phyloP scores from a whole-genome alignment of 2,888 invertebrate species.

The Microplitis deprimator region DNA sequence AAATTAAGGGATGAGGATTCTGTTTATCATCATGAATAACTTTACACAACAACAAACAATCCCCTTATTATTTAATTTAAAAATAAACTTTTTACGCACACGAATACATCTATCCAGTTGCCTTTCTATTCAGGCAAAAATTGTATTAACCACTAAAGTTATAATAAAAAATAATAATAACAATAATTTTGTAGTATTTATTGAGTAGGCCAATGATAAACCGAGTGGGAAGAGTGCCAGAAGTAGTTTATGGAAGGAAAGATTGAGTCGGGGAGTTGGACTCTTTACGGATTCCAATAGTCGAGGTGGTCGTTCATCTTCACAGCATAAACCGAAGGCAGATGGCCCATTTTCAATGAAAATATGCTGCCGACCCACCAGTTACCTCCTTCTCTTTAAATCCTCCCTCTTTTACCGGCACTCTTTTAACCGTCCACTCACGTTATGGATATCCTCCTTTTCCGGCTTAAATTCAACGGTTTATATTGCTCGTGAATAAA shows the following conservation, averaged over 20 bases:
- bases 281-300: conserved; percentile 33
- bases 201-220: conserved; percentile 39
- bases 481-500: conserved; percentile 24
- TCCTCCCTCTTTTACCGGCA: neutral
- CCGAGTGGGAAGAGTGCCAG: conserved; percentile 32
- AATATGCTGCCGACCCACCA: conserved; percentile 33
- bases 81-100: conserved; percentile 10
- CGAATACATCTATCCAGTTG: neutral
- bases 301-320: conserved; percentile 26
- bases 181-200: conserved; percentile 23
- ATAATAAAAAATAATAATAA: neutral
- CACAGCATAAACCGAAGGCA: conserved; percentile 41
- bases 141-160: neutral
- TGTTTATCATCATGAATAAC: conserved; percentile 13
- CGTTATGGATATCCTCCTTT: conserved; percentile 30
- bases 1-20: conserved; percentile 2
- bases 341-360: conserved; percentile 50
- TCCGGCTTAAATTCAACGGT: conserved; percentile 31
- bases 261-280: conserved; percentile 21
- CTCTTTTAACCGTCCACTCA: conserved; percentile 17
- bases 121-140: neutral
- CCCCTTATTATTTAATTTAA: neutral
- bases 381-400: conserved; percentile 30
- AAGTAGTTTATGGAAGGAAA: conserved; percentile 15
- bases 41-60: neutral